Percentiles rank a stretch among this genome's conserved stretches.
phyloP scores from a whole-genome alignment of 92 coral and sea anemone species.

The Pocillopora grandis region DNA sequence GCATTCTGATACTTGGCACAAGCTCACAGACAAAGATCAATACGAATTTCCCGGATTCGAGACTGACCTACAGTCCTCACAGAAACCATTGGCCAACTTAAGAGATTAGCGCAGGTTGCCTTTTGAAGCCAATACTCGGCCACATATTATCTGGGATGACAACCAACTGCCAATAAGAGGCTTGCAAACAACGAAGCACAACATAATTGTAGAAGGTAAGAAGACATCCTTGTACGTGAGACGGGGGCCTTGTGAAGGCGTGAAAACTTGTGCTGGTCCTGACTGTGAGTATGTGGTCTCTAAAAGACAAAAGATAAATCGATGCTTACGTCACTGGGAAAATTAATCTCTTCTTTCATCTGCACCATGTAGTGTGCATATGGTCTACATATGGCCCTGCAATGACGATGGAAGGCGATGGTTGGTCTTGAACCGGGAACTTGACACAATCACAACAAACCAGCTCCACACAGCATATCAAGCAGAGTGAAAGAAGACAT shows the following conservation, averaged over 20 bases:
- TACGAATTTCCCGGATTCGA: constrained; percentile 70
- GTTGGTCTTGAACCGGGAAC: constrained; percentile 58
- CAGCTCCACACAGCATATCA: constrained; percentile 55
- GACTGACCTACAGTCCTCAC: constrained; percentile 4
- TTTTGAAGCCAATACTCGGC: constrained; percentile 25
- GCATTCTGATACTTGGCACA: constrained; percentile 24
- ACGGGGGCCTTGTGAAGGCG: constrained; percentile 58
- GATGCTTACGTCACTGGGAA: constrained; percentile 45
- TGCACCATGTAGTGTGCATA: constrained; percentile 45
- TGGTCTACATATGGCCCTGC: constrained; percentile 59
- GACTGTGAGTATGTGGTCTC: constrained; percentile 42
- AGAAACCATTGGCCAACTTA: neutral
- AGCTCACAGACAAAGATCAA: constrained; percentile 32
- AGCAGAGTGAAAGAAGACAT: constrained; percentile 55
- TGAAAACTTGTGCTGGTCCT: constrained; percentile 43
- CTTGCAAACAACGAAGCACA: constrained; percentile 41
- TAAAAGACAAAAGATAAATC: constrained; percentile 55
- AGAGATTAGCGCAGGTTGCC: constrained; percentile 12
- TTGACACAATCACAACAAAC: constrained; percentile 52
- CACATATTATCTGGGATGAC: constrained; percentile 56
- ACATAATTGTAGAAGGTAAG: constrained; percentile 18
- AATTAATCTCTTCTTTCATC: constrained; percentile 31
- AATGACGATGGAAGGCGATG: constrained; percentile 46
- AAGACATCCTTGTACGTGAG: constrained; percentile 32
- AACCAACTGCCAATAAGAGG: constrained; percentile 50